A percentile compares a stretch with the other conserved stretches of the same genome.
phyloP scores from a whole-genome alignment of 2,113 vertebrate species.

The Aspiorhynchus laticeps region DNA sequence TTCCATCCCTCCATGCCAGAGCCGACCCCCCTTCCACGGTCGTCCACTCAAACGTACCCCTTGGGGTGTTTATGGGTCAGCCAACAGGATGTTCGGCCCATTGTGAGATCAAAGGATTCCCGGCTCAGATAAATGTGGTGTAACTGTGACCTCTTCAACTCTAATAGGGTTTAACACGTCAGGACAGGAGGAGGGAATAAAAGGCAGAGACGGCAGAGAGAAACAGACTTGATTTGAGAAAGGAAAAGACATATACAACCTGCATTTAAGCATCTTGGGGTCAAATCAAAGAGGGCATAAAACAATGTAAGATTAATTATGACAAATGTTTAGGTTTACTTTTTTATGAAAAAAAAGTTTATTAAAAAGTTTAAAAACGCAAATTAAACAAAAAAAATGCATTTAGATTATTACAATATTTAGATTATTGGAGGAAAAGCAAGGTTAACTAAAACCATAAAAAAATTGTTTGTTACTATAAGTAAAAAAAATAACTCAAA shows the following conservation, averaged over 20 bases:
- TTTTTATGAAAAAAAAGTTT: background rate
- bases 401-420: background rate
- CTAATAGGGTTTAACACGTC: conserved; percentile 59
- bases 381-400: background rate
- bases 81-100: conserved; percentile 79
- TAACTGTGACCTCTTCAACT: conserved; percentile 77
- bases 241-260: background rate
- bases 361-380: background rate
- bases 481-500: background rate
- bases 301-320: background rate
- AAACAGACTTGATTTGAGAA: conserved; percentile 20
- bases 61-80: conserved; percentile 77
- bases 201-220: conserved; percentile 29
- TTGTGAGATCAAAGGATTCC: conserved; percentile 76
- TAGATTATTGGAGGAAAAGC: background rate
- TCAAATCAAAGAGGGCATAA: background rate
- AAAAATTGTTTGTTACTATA: background rate
- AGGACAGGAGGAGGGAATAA: conserved; percentile 45
- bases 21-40: conserved; percentile 47
- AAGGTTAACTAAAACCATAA: background rate
- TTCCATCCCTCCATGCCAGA: conserved; percentile 42
- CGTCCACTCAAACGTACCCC: conserved; percentile 69
- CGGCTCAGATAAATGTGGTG: conserved; percentile 68
- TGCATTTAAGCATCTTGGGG: background rate
- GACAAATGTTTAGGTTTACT: background rate